Evolutionary conservation across 2,888 invertebrate species (phyloP), one percentile per base, ranked within the genome.

Genomic region (Schrankia costaestrigalis): DNA sequence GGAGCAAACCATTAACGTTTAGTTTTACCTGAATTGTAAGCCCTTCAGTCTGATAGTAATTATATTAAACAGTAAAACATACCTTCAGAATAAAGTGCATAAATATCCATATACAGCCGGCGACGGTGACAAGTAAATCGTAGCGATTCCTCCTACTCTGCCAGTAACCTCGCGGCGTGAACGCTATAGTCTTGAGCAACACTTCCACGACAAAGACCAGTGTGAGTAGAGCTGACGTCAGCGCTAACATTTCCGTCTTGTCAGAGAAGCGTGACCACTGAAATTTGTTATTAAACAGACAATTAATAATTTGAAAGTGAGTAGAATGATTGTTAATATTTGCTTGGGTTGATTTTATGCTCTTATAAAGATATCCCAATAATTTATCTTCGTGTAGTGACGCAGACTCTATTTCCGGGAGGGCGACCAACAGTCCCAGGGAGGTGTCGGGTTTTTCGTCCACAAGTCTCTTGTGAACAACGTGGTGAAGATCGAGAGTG

Each of bases 161-260:
- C 95, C 99, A 97, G 87, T 99, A 99, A 31, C 99, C 99, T 58
- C 96, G 92, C 36, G 97, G 96, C 2, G 98, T 98, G 82, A 99
- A 97, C 0, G 99, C 99, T 46, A 99, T 96, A 71, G 97, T 96
- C 89, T 99, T 99, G 93, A 99, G 95, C 8, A 98, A 90, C 19
- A 99, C 98, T 90, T 99, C 99, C 39, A 96, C 92, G 10, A 98
- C 93, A 85, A 99, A 99, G 38, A 98, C 92, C 44, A 98, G 88
- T 18, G 97, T 99, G 46, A 99, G 91, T 26, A 94, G 89, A 30
- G 96, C 97, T 26, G 98, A 97, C 11, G 96, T 91, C 8, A 94
- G 92, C 8, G 97, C 97, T 46, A 98, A 87, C 26, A 93, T 90
- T 69, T 94, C 93, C 0, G 96, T 96, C 63, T 94, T 92, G 8